Percentiles rank a stretch among this genome's conserved stretches.
phyloP scores from a whole-genome alignment of 2,113 vertebrate species.

The Nasalis larvatus region DNA sequence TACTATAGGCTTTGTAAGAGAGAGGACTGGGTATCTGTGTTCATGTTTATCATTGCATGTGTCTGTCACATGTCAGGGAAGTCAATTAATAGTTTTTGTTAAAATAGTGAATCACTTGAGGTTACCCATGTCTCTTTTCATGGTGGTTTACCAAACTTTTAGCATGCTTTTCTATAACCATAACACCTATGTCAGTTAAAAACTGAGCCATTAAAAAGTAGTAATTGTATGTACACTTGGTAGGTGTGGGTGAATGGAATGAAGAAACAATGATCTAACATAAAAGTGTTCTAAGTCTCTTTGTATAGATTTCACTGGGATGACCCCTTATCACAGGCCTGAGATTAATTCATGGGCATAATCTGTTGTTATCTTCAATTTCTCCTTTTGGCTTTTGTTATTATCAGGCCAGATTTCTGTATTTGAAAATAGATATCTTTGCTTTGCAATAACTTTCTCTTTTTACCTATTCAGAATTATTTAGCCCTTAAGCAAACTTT shows the following conservation, averaged over 20 bases:
- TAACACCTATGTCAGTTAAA: background rate
- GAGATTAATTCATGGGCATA: background rate
- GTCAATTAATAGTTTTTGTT: background rate
- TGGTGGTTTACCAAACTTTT: background rate
- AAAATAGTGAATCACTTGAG: background rate
- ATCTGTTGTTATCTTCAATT: background rate
- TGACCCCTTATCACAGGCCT: background rate
- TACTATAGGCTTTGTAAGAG: background rate
- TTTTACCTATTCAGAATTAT: background rate
- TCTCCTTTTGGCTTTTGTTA: background rate
- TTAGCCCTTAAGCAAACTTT: background rate
- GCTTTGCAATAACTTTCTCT: background rate
- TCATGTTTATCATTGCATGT: background rate
- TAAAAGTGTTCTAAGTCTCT: background rate
- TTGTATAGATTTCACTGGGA: background rate
- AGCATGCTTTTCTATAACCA: background rate
- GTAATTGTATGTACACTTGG: background rate
- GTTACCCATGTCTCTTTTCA: too few relatives aligned
- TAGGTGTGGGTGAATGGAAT: background rate
- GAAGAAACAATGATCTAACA: background rate
- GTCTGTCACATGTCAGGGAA: background rate
- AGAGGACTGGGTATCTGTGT: accelerated
- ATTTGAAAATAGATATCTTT: background rate
- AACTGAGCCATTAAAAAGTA: background rate
- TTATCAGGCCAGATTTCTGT: background rate